phyloP scores from a whole-genome alignment of 2,113 vertebrate genomes.

The Paedocypris sp. region DNA sequence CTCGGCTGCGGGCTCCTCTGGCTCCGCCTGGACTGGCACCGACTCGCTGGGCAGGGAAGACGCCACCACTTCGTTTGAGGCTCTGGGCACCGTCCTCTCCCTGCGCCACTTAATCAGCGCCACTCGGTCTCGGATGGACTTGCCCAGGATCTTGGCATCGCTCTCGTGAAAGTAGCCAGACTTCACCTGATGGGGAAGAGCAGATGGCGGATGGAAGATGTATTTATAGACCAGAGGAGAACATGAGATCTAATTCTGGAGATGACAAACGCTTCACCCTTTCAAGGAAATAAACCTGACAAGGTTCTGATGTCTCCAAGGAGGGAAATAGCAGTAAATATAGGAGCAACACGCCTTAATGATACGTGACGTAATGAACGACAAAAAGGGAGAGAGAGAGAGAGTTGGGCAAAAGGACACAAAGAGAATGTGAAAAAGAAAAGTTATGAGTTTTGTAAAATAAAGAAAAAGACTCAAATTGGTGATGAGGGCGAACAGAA shows the following conservation, averaged over 20 bases:
- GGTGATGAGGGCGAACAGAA: too few species aligned
- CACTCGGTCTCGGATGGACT: slow-evolving; percentile 91
- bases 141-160: slow-evolving; percentile 88
- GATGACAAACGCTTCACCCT: background rate
- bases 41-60: slow-evolving; percentile 46
- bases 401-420: too few species aligned
- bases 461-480: too few species aligned
- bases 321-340: too few species aligned
- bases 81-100: slow-evolving; percentile 67
- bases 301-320: too few species aligned
- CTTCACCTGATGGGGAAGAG: slow-evolving; percentile 67
- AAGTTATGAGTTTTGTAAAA: too few species aligned
- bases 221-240: background rate
- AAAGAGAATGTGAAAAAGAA: too few species aligned
- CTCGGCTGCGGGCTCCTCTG: slow-evolving; percentile 73
- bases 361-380: too few species aligned
- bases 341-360: too few species aligned
- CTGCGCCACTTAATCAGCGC: slow-evolving; percentile 87
- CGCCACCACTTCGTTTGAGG: slow-evolving; percentile 43
- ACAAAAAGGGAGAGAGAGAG: too few species aligned
- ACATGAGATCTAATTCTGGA: background rate
- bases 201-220: background rate
- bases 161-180: slow-evolving; percentile 94
- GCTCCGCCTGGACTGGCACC: slow-evolving; percentile 48
- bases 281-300: background rate